Base-by-base conservation (phyloP, 2,888 invertebrate genomes). In the Drosophila koepferae region DNA sequence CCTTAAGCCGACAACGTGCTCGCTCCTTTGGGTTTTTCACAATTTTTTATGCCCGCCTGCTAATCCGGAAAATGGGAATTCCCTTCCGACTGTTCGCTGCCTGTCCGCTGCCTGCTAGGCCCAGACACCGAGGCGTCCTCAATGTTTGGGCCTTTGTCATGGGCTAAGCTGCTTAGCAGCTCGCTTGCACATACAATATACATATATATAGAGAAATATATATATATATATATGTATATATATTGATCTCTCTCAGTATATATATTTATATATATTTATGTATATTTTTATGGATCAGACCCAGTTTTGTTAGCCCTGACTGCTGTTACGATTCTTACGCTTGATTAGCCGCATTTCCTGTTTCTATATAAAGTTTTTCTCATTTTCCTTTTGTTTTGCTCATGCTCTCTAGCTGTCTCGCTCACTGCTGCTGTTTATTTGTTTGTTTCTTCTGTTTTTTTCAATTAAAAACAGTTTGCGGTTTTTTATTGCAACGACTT, bases 61-160 rank as follows among this genome's bases (percentile, higher is more conserved):
- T 82, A 82, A 89, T 86, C 84, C 85, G 87, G 85, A 81, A 90
- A 86, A 80, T 67, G 90, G 90, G 90, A 90, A 91, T 91, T 91
- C 90, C 90, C 90, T 84, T 77, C 81, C 82, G 54, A 38, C 36
- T 54, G 87, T 54, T 79, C 71, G 46, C 20, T 54, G 69, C 55
- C 66, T 48, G 66, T 43, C 16, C 38, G 38, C n/a, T 38, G 61
- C 23, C 65, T 40, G 38, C 54, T n/a, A 7, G 43, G 36, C 38
- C 65, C 58, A 82, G 82, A 82, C 88, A 66, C 51, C 43, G 23
- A 58, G 81, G 70, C 83, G 86, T 55, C 81, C 51, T 51, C 46
- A n/a, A 28, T 41, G 41, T 28, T 55, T 40, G 28, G 53, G 16
- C 49, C 18, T 54, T 59, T 78, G 67, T 72, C 18, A 36, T 7